These are phyloP conservation scores for Oncorhynchus gorbuscha DNA, from an alignment of 2,113 vertebrate genomes.

Conservation along the genomic window DNA sequence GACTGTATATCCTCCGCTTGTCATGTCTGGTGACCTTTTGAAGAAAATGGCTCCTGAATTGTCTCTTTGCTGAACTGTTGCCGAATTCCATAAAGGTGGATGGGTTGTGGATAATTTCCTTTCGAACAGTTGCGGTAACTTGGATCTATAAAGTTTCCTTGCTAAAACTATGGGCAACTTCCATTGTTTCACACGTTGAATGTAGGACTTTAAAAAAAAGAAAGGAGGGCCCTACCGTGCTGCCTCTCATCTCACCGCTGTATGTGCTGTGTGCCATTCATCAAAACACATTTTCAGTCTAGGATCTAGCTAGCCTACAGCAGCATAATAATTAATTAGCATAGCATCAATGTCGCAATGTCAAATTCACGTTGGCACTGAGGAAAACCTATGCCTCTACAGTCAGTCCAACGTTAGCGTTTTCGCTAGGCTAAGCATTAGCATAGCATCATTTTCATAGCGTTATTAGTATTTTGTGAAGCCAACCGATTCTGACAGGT, in stretches of 20 bases:
- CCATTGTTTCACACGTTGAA: conserved; percentile 6
- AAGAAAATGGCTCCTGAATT: conserved; percentile 19
- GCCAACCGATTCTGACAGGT: conserved; percentile 13
- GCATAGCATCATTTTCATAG: neutral
- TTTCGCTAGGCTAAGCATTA: neutral
- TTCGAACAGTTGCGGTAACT: conserved; percentile 35
- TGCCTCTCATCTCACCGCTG: neutral
- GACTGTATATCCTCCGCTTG: conserved; percentile 12
- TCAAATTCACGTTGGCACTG: conserved; percentile 15
- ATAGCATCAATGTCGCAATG: neutral
- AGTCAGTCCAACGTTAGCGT: neutral
- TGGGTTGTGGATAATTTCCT: conserved; percentile 42
- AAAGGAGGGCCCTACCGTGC: neutral
- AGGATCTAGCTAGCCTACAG: neutral
- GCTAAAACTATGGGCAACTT: too few species aligned
- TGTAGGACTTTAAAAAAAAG: neutral
- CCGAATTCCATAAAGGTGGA: conserved; percentile 20
- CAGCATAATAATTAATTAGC: conserved; percentile 28
- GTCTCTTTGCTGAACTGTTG: conserved; percentile 1
- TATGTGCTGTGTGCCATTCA: neutral
- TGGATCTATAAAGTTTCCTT: conserved; percentile 24
- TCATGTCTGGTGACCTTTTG: conserved; percentile 29
- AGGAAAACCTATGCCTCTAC: neutral
- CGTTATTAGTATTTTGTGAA: neutral
- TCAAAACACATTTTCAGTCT: neutral